phyloP scores from a whole-genome alignment of 1,140 invertebrate species.

The Eueides isabella region DNA sequence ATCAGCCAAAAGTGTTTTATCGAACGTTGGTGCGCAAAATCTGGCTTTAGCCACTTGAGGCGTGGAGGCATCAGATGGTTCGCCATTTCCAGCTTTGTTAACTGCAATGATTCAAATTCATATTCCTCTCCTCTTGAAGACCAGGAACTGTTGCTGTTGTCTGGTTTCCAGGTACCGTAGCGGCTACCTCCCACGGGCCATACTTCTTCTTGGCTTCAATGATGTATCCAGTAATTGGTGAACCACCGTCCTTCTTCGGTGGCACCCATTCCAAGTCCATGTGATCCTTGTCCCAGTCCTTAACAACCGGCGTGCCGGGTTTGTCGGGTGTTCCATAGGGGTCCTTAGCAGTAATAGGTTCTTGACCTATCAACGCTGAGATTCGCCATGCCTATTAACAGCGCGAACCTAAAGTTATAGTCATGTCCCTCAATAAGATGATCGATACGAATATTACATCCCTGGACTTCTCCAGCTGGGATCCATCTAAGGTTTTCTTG shows the following conservation, averaged over 20 bases:
- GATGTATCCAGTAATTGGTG: conserved; percentile 95
- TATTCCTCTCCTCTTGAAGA: conserved; percentile 96
- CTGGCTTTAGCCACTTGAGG: conserved; percentile 93
- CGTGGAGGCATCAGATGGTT: conserved; percentile 95
- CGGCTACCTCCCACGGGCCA: conserved; percentile 94
- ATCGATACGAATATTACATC: conserved; percentile 87
- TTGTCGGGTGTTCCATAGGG: conserved; percentile 97
- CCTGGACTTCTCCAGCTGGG: conserved; percentile 90
- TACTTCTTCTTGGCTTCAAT: conserved; percentile 96
- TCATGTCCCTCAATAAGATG: conserved; percentile 96
- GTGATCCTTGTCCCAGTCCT: conserved; percentile 97
- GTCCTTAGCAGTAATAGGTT: conserved; percentile 97
- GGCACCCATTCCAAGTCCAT: conserved; percentile 97
- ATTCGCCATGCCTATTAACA: conserved; percentile 97
- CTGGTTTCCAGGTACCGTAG: conserved; percentile 87
- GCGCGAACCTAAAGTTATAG: conserved; percentile 97
- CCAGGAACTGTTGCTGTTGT: conserved; percentile 92
- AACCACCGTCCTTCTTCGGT: conserved; percentile 95
- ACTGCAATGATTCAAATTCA: conserved; percentile 98
- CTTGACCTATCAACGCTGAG: conserved; percentile 91
- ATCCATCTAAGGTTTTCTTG: conserved; percentile 96
- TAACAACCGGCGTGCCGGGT: conserved; percentile 94
- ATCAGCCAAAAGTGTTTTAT: conserved; percentile 92
- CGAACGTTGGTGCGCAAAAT: conserved; percentile 93
- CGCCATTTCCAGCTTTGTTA: conserved; percentile 97